phyloP scores from a whole-genome alignment of 2,113 vertebrate genomes.

The Cephalophus harveyi region DNA sequence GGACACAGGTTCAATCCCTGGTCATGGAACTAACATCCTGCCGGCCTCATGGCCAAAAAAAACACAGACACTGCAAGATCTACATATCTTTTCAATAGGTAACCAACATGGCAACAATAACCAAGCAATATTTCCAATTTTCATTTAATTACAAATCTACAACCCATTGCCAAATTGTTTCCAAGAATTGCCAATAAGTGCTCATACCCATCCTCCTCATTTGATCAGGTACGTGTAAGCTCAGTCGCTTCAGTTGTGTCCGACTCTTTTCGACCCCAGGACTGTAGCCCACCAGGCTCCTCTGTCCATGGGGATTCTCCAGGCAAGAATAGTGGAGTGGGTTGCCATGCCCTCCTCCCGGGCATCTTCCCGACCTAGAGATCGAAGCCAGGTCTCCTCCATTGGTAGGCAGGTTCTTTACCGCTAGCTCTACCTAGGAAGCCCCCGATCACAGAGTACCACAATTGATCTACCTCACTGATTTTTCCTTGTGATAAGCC shows the following conservation, averaged over 20 bases:
- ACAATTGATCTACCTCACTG: background rate
- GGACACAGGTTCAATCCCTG: background rate
- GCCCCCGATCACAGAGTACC: background rate
- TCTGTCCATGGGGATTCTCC: background rate
- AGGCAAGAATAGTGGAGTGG: background rate
- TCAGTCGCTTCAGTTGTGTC: background rate
- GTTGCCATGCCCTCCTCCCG: rapidly evolving
- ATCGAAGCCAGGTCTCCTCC: background rate
- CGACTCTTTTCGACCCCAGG: background rate
- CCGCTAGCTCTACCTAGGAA: background rate
- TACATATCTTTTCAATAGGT: background rate
- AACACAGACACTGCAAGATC: background rate
- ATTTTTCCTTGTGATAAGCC: background rate
- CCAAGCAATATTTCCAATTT: background rate
- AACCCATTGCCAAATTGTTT: background rate
- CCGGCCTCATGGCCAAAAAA: background rate
- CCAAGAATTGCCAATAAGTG: background rate
- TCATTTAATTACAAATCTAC: background rate
- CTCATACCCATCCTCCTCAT: background rate
- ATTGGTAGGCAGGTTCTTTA: background rate
- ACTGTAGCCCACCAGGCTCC: background rate
- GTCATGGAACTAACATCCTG: background rate
- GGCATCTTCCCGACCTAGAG: background rate
- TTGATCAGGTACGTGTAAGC: background rate
- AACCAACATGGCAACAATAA: background rate